A percentile compares a stretch with the other conserved stretches of the same genome.
These are phyloP conservation scores for Nothocercus nigrocapillus DNA, from an alignment of 2,113 vertebrate species.

Conservation along the genomic window DNA sequence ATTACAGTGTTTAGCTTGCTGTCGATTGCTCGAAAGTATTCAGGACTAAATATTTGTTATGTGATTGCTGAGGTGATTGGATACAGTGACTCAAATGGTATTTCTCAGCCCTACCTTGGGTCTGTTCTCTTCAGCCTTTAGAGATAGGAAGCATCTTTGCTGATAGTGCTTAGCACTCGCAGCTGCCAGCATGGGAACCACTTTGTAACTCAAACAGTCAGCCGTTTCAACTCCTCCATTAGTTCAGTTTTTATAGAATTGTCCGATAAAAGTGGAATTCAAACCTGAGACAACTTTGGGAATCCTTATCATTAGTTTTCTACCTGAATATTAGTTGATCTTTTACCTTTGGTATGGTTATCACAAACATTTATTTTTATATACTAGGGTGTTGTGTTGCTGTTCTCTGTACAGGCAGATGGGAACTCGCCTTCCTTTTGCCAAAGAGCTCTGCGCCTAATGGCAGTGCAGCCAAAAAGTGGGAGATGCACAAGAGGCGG, in stretches of 20 bases:
- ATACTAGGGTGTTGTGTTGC: neutral
- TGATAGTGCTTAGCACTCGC: neutral
- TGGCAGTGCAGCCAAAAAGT: neutral
- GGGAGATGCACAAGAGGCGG: neutral
- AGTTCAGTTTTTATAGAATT: constrained; percentile 1
- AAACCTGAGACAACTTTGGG: neutral
- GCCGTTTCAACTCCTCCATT: neutral
- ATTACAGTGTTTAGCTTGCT: neutral
- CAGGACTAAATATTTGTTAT: neutral
- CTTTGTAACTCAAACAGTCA: neutral
- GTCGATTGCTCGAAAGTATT: neutral
- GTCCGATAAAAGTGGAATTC: neutral
- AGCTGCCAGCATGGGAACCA: neutral
- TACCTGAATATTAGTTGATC: neutral
- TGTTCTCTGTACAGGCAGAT: constrained; percentile 19
- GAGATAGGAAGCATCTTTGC: neutral
- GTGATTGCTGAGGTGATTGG: neutral
- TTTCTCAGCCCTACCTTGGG: neutral
- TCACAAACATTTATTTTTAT: neutral
- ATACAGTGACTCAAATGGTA: neutral
- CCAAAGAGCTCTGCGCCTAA: neutral
- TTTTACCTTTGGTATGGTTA: neutral
- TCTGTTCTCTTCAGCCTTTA: neutral
- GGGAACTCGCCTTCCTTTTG: neutral
- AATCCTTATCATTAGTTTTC: neutral